Conservation (phyloP, 2,888 invertebrate genomes). For the Ctena decussata region DNA sequence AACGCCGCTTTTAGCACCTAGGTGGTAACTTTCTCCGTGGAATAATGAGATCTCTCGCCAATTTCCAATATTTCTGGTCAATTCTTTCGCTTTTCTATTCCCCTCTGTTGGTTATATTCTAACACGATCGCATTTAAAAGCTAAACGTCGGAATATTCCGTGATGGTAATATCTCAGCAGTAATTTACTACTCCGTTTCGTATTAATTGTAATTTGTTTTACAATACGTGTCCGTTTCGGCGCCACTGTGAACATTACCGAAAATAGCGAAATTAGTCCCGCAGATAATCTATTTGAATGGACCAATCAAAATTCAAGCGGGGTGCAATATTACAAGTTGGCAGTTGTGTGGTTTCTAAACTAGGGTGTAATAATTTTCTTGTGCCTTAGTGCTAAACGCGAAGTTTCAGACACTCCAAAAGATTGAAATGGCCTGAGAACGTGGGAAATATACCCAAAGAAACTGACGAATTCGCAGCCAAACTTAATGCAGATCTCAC, state of each 20-base stretch:
- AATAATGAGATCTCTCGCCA: slow-evolving; percentile 36
- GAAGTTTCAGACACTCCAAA: slow-evolving; percentile 33
- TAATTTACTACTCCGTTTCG: slow-evolving; percentile 13
- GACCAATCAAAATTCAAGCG: slow-evolving; percentile 31
- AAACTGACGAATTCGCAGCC: slow-evolving; percentile 19
- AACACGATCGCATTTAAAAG: slow-evolving; percentile 16
- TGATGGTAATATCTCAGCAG: slow-evolving; percentile 1
- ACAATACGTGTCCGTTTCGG: slow-evolving; percentile 18
- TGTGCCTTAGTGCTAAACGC: slow-evolving; percentile 30
- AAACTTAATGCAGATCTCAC: not conserved
- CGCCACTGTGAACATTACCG: slow-evolving; percentile 41
- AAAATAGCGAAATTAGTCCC: slow-evolving; percentile 53
- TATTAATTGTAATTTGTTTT: slow-evolving; percentile 32
- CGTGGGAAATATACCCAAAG: slow-evolving; percentile 38
- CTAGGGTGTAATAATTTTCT: slow-evolving; percentile 42
- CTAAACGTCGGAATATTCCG: slow-evolving; percentile 6
- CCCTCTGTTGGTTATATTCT: slow-evolving; percentile 8
- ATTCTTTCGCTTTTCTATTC: slow-evolving; percentile 1
- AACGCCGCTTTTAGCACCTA: slow-evolving; percentile 30
- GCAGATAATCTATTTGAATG: slow-evolving; percentile 25
- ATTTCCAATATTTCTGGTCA: slow-evolving; percentile 21
- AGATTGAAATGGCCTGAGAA: slow-evolving; percentile 33
- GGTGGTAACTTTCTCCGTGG: slow-evolving; percentile 29
- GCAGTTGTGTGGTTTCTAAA: slow-evolving; percentile 34
- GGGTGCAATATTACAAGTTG: slow-evolving; percentile 41